Evolutionary conservation across 2,113 vertebrate genomes (phyloP), one percentile per base, ranked within the genome.

Genomic region (Nymphicus hollandicus): DNA sequence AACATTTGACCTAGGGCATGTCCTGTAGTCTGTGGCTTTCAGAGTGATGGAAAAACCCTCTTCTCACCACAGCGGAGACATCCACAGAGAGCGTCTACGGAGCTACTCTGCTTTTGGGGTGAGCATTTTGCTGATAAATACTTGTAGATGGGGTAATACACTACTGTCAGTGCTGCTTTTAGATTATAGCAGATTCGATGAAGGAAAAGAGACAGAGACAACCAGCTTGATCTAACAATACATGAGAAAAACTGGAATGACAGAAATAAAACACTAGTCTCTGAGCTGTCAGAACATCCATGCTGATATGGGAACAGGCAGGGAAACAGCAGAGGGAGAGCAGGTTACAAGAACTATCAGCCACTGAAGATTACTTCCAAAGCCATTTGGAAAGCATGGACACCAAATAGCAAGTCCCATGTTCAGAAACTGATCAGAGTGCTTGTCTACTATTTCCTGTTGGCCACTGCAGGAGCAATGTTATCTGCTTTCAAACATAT

Each of bases 151-250:
- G 77, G 44, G 20, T 44, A 46, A 82, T 19, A 43, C 29, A 17
- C n/a, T 87, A 86, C 69, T 52, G 33, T 70, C 61, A 63, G 39
- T 6, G 20, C 60, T 74, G 39, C 77, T 81, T 84, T 71, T 55
- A 55, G 35, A 13, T 22, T 74, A 64, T 7, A 73, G 25, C 31
- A 74, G 27, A 63, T 68, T 87, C 39, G 35, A 1, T 53, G 79
- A 77, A 85, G 29, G 58, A 73, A 72, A 53, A 82, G 53, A 79
- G n/a, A 69, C 14, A 68, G 43, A 83, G 58, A 69, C 49, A 88
- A 86, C 68, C 55, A 85, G 88, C 63, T 91, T 80, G 43, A 83
- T 66, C 85, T 83, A 88, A 89, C 49, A 89, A 88, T 60, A 77
- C 49, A 52, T 3, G 25, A 87, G 68, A 47, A 83, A 63, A 86